Conservation (phyloP, 2,113 vertebrate species). For the Neopipo cinnamomea region DNA sequence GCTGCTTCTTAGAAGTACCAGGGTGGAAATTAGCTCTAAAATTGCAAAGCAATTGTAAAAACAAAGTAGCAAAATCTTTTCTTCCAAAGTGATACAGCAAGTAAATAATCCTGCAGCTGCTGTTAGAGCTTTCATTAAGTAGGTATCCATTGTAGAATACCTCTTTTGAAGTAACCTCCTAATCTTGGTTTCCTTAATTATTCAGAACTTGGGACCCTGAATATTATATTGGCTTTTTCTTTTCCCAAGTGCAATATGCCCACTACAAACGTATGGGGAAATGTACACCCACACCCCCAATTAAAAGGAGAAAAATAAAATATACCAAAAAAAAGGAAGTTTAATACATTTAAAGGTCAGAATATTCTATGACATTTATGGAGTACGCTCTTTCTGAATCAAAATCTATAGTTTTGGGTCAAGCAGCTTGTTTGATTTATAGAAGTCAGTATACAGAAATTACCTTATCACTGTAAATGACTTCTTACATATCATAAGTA, state of each 20-base stretch:
- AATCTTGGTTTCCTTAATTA: not conserved
- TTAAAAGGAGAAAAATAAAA: not conserved
- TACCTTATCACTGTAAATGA: not conserved
- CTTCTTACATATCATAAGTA: not conserved
- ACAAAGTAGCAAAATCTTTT: not conserved
- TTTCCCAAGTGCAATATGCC: not conserved
- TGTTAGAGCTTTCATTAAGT: not conserved
- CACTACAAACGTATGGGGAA: not conserved
- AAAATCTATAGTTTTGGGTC: not conserved
- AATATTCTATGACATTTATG: not conserved
- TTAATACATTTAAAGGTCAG: not conserved
- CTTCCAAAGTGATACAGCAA: not conserved
- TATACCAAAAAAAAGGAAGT: not conserved
- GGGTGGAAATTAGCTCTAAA: not conserved
- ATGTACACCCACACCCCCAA: rapidly evolving
- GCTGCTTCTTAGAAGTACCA: not conserved
- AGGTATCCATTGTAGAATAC: not conserved
- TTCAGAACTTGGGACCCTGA: not conserved
- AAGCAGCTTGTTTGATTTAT: not conserved
- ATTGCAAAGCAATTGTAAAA: not conserved
- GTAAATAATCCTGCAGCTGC: not conserved
- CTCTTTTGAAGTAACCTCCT: not conserved
- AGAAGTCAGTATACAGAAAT: not conserved
- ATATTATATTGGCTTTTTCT: not conserved
- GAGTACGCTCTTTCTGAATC: not conserved